Base-by-base conservation (phyloP, 1,140 invertebrate species). In the Drosophila mojavensis region DNA sequence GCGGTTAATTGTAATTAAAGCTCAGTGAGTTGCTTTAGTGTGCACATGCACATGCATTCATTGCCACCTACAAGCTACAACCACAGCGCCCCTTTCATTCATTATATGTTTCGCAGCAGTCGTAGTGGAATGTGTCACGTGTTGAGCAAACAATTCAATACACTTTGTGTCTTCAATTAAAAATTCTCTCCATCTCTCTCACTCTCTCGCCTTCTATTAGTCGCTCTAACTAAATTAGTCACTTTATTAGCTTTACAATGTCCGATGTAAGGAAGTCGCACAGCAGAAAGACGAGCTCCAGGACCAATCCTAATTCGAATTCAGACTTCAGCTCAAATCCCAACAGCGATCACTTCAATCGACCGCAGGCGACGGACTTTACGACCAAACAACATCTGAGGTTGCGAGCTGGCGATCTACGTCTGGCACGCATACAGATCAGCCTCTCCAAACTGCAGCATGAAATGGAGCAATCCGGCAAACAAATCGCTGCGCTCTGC, bases 1-100 rank as follows among this genome's bases (percentile, higher is more conserved):
- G 84, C 39, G 83, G 84, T 88, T 80, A 83, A 80, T 78, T 88
- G 83, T 88, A 88, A 88, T 89, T 88, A 88, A 89, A 88, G 80
- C 88, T 83, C 83, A 75, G 80, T 76, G 76, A 65, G 69, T 71
- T 77, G 77, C 77, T 72, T 66, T 69, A 72, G 63, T 59, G 77
- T 66, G 79, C 72, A 83, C 59, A 74, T 82, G 79, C 67, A 62
- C 43, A 24, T 24, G 20, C 20, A 24, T 24, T 17, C 17, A 17
- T 45, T 36, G 2, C 69, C 62, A 64, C 64, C 45, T 33, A 20
- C n/a, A n/a, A 64, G 55, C 45, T 33, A 20, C 45, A 51, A 3
- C 20, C n/a, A 30, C 15, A 9, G 6, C 5, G 4, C 26, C 45
- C 4, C 9, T 30, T n/a, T 0, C 60, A 17, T 55, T 43, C 15